Evolutionary conservation across 2,797 vertebrate genomes (phyloP), one percentile per base, ranked within the genome.

Genomic region (Gastrophryne carolinensis): DNA sequence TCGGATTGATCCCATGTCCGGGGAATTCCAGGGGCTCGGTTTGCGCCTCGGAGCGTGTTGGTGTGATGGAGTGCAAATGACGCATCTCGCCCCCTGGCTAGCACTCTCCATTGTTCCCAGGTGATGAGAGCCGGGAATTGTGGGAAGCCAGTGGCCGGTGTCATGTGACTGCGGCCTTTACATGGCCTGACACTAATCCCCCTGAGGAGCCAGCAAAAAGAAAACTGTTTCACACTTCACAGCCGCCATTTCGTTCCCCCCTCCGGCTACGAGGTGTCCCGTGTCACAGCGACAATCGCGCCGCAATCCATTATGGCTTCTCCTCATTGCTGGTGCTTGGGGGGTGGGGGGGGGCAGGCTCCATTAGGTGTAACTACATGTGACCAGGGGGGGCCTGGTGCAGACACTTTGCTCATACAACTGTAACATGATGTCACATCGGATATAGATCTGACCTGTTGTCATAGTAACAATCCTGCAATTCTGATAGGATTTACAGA

Each of bases 171-270:
- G 50, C 13, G 71, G 27, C 11, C 75, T 56, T 47, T 71, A 71
- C 49, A 77, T 64, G 19, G 56, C 17, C 34, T 77, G 75, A 77
- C 75, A 77, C 60, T 77, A 71, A 77, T 77, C 75, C 73, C 34
- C 56, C 60, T 69, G 37, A 49, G 39, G 21, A 49, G 62, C 34
- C 26, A 67, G n/a, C 13, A 41, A 41, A 41, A 13, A 17, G 44
- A 70, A 70, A 68, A 75, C 73, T 53, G 63, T 75, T 61, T 75
- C 64, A 50, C 64, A 68, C 64, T 75, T 21, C 44, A 75, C 47
- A 50, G 21, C 3, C 29, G 53, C 44, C 39, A 58, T 23, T 68
- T 49, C 39, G 21, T 71, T n/a, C 19, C 2, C 5, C 66, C 75
- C 60, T 32, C 23, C 10, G 24, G 75, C 75, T 64, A 47, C 17